Evolutionary conservation across 2,888 invertebrate species (phyloP).

Genomic region (Blastobasis lacticolella): DNA sequence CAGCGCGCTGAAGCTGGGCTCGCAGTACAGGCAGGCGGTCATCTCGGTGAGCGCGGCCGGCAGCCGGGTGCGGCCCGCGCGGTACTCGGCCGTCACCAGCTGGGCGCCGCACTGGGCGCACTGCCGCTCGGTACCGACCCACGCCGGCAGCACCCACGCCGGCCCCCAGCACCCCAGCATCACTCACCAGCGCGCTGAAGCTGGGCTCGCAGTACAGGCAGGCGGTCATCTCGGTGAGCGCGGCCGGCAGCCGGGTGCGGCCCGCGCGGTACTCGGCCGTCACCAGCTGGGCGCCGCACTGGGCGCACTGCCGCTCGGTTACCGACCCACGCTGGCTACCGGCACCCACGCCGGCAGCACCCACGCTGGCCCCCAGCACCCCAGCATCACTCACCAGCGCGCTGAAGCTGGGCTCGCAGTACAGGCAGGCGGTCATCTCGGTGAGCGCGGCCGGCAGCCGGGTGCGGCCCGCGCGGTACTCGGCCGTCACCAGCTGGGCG

Average conservation of each 20-base stretch:
- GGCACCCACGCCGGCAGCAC: too few species aligned
- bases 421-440: constrained; percentile 8
- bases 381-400: constrained; percentile 58
- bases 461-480: constrained; percentile 18
- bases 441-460: constrained; percentile 17
- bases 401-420: constrained; percentile 12
- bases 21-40: constrained; percentile 14
- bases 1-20: constrained; percentile 36
- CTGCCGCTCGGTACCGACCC: constrained; percentile 82
- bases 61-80: constrained; percentile 83
- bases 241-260: constrained; percentile 75
- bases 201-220: constrained; percentile 13
- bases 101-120: constrained; percentile 89
- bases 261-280: constrained; percentile 89
- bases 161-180: too few species aligned
- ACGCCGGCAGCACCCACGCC: too few species aligned
- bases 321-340: too few species aligned
- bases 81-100: constrained; percentile 87
- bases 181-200: constrained; percentile 44
- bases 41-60: constrained; percentile 14
- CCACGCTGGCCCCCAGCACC: too few species aligned
- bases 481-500: constrained; percentile 23
- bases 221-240: constrained; percentile 13
- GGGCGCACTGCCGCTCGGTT: constrained; percentile 78
- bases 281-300: constrained; percentile 89